Conservation (phyloP, 2,113 vertebrate genomes). For the Athene noctua region DNA sequence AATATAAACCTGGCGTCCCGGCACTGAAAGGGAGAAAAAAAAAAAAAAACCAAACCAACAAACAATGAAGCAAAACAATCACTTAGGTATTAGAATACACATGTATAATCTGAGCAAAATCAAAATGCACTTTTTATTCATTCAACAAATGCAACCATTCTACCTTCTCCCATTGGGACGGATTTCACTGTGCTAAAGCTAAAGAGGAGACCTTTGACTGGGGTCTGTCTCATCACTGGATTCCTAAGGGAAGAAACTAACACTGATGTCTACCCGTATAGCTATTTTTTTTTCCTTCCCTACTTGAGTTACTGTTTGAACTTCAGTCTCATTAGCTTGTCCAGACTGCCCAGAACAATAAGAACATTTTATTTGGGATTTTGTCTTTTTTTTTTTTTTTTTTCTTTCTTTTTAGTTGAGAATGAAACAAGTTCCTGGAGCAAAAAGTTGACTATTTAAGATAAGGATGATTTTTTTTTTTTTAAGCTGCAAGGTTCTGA, state of each 20-base stretch:
- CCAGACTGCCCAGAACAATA: constrained; percentile 15
- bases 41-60: background rate
- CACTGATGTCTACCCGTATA: background rate
- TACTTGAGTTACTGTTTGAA: constrained; percentile 27
- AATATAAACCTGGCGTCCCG: constrained; percentile 1
- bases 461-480: background rate
- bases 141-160: constrained; percentile 85
- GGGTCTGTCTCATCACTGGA: constrained; percentile 42
- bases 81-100: constrained; percentile 26
- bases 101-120: constrained; percentile 18
- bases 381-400: background rate
- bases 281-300: constrained; percentile 25
- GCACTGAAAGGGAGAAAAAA: constrained; percentile 1
- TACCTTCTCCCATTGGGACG: constrained; percentile 84
- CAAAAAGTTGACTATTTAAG: constrained; percentile 27
- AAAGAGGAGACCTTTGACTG: constrained; percentile 26
- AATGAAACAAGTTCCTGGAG: background rate
- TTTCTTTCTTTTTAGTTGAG: background rate
- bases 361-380: constrained; percentile 40
- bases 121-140: constrained; percentile 62
- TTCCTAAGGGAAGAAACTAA: constrained; percentile 39
- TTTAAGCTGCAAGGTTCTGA: constrained; percentile 68
- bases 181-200: constrained; percentile 88
- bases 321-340: constrained; percentile 39
- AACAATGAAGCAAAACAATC: background rate